Conservation (phyloP, 2,797 vertebrate genomes). For the Anabacerthia variegaticeps region DNA sequence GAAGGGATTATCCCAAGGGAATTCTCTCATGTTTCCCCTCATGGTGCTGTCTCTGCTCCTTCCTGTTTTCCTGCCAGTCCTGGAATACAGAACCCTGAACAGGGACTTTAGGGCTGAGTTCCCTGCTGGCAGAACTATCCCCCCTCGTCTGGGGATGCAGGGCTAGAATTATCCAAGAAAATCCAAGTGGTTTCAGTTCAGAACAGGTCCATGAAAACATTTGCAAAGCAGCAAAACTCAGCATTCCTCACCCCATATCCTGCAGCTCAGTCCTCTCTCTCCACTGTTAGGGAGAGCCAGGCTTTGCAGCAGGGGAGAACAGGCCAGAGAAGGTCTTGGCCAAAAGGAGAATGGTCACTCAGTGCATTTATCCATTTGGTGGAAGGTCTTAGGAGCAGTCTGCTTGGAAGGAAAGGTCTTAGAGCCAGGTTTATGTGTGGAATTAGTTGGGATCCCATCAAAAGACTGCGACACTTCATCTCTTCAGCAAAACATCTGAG, state of each 20-base stretch:
- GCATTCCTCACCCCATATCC: not conserved
- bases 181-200: not conserved
- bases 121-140: not conserved
- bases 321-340: not conserved
- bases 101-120: not conserved
- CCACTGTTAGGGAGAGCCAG: not conserved
- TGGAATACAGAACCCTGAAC: not conserved
- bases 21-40: not conserved
- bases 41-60: not conserved
- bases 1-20: slow-evolving; percentile 4
- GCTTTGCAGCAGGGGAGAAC: not conserved
- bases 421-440: not conserved
- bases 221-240: not conserved
- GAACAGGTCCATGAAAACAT: not conserved
- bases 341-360: not conserved
- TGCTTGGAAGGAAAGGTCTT: not conserved
- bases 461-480: not conserved
- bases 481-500: slow-evolving; percentile 1
- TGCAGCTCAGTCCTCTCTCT: not conserved
- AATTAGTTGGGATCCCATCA: not conserved
- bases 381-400: not conserved
- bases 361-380: not conserved
- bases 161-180: not conserved
- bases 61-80: not conserved
- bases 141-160: not conserved